These are phyloP conservation scores for Drosophila neocordata DNA, from an alignment of 1,140 invertebrate genomes.

Conservation along the genomic window DNA sequence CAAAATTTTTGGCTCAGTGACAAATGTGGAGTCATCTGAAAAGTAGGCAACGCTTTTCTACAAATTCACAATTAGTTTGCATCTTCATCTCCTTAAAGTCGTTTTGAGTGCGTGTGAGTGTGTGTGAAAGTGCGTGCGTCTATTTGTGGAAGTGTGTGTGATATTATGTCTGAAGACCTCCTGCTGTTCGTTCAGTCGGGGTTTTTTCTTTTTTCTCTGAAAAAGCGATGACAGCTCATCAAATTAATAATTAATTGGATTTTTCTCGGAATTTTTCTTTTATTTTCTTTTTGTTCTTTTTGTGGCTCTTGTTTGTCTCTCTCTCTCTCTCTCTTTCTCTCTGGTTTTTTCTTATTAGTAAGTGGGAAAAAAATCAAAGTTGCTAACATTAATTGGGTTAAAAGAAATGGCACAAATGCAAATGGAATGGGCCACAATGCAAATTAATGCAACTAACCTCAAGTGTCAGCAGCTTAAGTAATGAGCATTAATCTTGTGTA, in stretches of 20 bases:
- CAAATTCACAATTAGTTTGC: background rate
- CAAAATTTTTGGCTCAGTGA: background rate
- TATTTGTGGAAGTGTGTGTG: slow-evolving; percentile 8
- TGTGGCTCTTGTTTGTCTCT: background rate
- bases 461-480: background rate
- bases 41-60: background rate
- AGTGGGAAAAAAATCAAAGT: background rate
- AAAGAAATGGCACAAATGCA: background rate
- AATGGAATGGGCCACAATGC: background rate
- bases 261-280: background rate
- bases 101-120: background rate
- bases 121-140: background rate
- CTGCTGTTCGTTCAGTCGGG: background rate
- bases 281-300: slow-evolving; percentile 12
- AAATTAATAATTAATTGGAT: slow-evolving; percentile 74
- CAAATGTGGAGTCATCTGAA: background rate
- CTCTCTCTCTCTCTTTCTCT: background rate
- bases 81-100: background rate
- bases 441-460: slow-evolving; percentile 2
- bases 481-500: slow-evolving; percentile 7
- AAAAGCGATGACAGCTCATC: slow-evolving; percentile 41
- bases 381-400: background rate
- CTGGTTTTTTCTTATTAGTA: background rate
- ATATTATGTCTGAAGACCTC: background rate
- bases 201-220: background rate